A percentile compares a stretch with the other conserved stretches of the same genome.
Evolutionary conservation across 2,888 invertebrate species (phyloP).

Genomic region (Rhyacophila evoluta): DNA sequence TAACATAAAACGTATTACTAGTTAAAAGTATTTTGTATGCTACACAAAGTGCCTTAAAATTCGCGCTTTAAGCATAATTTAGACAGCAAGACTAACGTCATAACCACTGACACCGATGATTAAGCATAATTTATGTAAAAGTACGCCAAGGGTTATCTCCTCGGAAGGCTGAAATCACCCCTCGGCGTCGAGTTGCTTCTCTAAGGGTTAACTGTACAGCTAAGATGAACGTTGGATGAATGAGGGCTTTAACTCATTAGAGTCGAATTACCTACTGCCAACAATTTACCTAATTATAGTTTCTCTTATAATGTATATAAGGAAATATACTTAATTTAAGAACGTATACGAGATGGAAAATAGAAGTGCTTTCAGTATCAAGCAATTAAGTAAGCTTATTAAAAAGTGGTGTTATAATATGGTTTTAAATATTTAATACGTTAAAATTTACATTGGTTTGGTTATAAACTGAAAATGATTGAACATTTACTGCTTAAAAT

Average conservation of each 20-base stretch:
- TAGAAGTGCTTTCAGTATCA: too few relatives aligned
- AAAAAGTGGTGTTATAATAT: too few relatives aligned
- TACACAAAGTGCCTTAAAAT: neutral
- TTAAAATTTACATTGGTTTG: too few relatives aligned
- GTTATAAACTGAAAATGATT: too few relatives aligned
- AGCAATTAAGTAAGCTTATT: too few relatives aligned
- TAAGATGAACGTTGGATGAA: conserved; percentile 11
- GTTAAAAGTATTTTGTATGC: too few relatives aligned
- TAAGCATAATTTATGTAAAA: conserved; percentile 19
- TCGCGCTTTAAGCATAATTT: neutral
- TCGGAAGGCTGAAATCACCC: conserved; percentile 13
- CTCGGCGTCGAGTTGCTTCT: neutral
- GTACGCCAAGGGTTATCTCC: conserved; percentile 8
- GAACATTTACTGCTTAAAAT: too few relatives aligned
- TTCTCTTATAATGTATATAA: neutral
- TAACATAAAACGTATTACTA: too few relatives aligned
- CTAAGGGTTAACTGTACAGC: conserved; percentile 13
- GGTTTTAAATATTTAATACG: too few relatives aligned
- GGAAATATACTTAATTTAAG: too few relatives aligned
- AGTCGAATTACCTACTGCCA: neutral
- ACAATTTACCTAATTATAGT: neutral
- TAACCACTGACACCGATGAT: conserved; percentile 24
- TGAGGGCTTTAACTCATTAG: conserved; percentile 14
- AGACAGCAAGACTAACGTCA: neutral
- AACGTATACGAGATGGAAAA: too few relatives aligned